These are phyloP conservation scores for Neomicropteryx cornuta DNA, from an alignment of 1,140 invertebrate species.

Conservation along the genomic window DNA sequence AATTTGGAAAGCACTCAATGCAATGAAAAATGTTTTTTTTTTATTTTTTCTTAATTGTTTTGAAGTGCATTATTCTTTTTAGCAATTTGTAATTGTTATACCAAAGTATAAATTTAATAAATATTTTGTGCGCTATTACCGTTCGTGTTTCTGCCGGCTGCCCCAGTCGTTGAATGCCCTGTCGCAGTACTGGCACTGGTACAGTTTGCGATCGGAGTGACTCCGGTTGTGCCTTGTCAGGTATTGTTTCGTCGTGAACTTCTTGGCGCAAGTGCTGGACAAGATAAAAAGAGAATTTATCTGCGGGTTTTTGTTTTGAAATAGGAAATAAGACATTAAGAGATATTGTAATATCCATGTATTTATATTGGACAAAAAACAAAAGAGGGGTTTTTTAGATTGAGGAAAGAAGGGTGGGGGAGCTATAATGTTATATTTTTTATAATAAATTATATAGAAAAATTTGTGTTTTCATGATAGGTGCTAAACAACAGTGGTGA, in stretches of 20 bases:
- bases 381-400: background rate
- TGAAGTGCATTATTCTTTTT: background rate
- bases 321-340: too few species aligned
- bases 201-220: slow-evolving; percentile 10
- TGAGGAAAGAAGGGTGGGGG: background rate
- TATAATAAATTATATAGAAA: slow-evolving; percentile 1
- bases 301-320: too few species aligned
- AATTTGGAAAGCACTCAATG: too few species aligned
- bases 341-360: too few species aligned
- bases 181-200: slow-evolving; percentile 12
- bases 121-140: slow-evolving; percentile 2
- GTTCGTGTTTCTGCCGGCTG: slow-evolving; percentile 13
- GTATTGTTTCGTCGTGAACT: slow-evolving; percentile 6
- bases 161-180: slow-evolving; percentile 11
- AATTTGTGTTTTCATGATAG: too few species aligned
- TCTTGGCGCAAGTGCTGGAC: slow-evolving; percentile 10
- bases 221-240: slow-evolving; percentile 8
- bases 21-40: too few species aligned
- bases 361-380: background rate
- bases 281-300: slow-evolving; percentile 1
- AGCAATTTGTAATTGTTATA: background rate
- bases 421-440: slow-evolving; percentile 4
- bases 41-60: too few species aligned
- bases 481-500: too few species aligned
- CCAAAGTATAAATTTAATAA: background rate